These are phyloP conservation scores for Chlorocebus sabaeus DNA, from an alignment of 2,113 vertebrate genomes.

Conservation along the genomic window DNA sequence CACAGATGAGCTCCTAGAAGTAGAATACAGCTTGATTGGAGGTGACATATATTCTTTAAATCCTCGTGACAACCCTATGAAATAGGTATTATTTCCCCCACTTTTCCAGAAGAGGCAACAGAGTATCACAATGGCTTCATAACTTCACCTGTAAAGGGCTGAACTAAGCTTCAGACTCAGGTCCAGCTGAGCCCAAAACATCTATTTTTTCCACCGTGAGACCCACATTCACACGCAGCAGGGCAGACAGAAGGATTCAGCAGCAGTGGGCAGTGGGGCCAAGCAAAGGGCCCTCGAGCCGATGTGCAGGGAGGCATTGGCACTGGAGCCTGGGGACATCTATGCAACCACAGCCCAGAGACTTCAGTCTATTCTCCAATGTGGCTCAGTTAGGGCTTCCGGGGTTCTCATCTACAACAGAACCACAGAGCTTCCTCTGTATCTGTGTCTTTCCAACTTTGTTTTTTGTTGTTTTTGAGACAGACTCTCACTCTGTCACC, in stretches of 20 bases:
- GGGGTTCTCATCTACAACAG: neutral
- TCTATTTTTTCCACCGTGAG: fast-evolving
- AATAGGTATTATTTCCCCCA: neutral
- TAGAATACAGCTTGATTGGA: neutral
- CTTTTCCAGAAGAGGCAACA: neutral
- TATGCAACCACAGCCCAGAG: neutral
- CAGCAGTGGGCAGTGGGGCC: neutral
- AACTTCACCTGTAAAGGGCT: neutral
- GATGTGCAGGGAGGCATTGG: neutral
- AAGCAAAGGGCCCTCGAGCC: neutral
- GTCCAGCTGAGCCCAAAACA: neutral
- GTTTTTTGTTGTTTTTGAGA: too few species aligned
- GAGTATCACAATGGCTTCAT: neutral
- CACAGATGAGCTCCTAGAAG: neutral
- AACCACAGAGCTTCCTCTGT: neutral
- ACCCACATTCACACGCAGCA: neutral
- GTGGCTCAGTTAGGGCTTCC: neutral
- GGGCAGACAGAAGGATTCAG: neutral
- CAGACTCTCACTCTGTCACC: too few species aligned
- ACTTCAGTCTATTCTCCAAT: neutral
- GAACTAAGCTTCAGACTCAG: neutral
- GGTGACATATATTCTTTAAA: neutral
- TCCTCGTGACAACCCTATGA: neutral
- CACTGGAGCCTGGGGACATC: neutral
- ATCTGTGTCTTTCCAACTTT: neutral